Evolutionary conservation across 2,113 vertebrate species (phyloP), one percentile per base, ranked within the genome.

Genomic region (Odocoileus hemionus): DNA sequence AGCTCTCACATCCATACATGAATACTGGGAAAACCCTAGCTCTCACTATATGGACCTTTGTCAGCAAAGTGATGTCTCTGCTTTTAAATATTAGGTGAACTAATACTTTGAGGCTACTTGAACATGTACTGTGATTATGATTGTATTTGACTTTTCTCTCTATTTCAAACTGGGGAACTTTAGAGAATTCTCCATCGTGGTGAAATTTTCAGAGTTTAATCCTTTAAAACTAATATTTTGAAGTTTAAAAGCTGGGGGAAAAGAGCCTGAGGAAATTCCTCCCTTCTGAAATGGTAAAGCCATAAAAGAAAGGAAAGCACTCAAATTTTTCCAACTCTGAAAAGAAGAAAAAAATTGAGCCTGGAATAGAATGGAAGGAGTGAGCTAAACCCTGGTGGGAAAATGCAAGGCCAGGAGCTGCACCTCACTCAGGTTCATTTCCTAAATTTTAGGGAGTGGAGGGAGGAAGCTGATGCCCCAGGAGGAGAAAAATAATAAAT

Each of bases 121-220:
- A 98, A 88, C 89, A 92, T 94, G 86, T 85, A 85, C 88, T 21
- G 2, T 97, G 90, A 96, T 97, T 97, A 95, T 70, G 94, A 23
- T 70, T 86, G 83, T 82, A 55, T 95, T 79, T 67, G 70, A 80
- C 95, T 97, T 39, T 80, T 60, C 91, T 84, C 54, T 45, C 93
- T 55, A 0, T 9, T 28, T 33, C 76, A 94, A 55, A 45, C 60
- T 21, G 6, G 60, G 39, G 55, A n/a, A 28, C 43, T 61, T 67
- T 14, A 25, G 45, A 64, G 54, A 50, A 36, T 47, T 36, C n/a
- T 60, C 7, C 6, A 5, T 1, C 25, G 1, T 11, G 74, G 17
- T 45, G 50, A 90, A 25, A 52, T 50, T 19, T 16, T 70, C 10
- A 26, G 11, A 28, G 23, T 57, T 86, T 30, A 33, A 52, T 84